Conservation (phyloP, 2,113 vertebrate species). For the Solea senegalensis region DNA sequence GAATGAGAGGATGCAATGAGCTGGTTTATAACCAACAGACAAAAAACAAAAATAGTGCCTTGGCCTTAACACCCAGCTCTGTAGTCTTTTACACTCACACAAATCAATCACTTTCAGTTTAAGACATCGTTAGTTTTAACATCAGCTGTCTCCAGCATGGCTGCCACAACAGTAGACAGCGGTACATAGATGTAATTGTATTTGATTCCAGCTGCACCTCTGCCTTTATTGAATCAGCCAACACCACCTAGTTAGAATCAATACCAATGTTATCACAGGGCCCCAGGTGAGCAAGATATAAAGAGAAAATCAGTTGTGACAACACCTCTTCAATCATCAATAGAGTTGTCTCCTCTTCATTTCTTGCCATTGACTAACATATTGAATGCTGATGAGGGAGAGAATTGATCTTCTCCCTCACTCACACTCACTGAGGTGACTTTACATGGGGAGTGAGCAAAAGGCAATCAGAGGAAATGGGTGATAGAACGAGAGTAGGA, state of each 20-base stretch:
- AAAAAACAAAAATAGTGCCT: background rate
- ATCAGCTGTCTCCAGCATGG: constrained; percentile 4
- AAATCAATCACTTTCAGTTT: constrained; percentile 28
- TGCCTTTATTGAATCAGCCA: constrained; percentile 61
- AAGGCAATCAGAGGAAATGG: constrained; percentile 52
- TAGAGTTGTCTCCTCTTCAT: constrained; percentile 57
- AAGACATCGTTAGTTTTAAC: constrained; percentile 3
- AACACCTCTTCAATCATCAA: constrained; percentile 68
- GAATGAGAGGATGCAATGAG: background rate
- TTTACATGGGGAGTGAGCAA: constrained; percentile 42
- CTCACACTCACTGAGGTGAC: constrained; percentile 42
- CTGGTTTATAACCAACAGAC: constrained; percentile 3
- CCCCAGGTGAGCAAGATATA: constrained; percentile 69
- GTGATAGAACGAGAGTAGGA: constrained; percentile 40
- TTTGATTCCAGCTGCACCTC: constrained; percentile 51
- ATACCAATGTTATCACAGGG: constrained; percentile 63
- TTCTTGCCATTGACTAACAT: constrained; percentile 50
- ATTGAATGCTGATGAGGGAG: constrained; percentile 65
- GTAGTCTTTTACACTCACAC: background rate
- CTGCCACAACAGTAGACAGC: constrained; percentile 25
- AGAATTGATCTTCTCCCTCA: constrained; percentile 60
- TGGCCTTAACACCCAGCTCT: background rate
- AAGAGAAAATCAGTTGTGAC: constrained; percentile 73
- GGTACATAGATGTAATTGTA: constrained; percentile 42
- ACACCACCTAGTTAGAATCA: constrained; percentile 52